A percentile compares a stretch with the other conserved stretches of the same genome.
Conservation (phyloP, 2,888 invertebrate species). For the Melanophora roralis region DNA sequence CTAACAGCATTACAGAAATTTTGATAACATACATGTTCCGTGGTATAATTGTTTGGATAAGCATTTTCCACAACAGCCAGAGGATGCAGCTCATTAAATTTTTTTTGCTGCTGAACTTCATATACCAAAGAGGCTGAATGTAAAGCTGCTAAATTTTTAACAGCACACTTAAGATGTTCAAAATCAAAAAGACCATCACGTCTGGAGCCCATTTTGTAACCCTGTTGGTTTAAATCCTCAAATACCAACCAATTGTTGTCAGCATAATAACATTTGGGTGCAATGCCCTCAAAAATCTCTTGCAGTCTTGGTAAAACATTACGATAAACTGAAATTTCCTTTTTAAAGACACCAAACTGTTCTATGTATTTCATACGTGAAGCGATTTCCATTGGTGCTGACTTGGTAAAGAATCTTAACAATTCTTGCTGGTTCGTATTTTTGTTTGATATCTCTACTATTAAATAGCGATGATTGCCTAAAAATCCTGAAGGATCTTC, state of each 20-base stretch:
- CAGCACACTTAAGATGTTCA: slow-evolving; percentile 75
- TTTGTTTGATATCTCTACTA: slow-evolving; percentile 65
- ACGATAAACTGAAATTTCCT: slow-evolving; percentile 78
- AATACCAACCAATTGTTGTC: slow-evolving; percentile 76
- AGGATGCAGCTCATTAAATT: slow-evolving; percentile 68
- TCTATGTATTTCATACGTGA: slow-evolving; percentile 78
- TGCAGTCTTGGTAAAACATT: slow-evolving; percentile 76
- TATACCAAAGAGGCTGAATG: slow-evolving; percentile 77
- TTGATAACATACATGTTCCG: slow-evolving; percentile 67
- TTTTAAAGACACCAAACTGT: slow-evolving; percentile 77
- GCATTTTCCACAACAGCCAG: slow-evolving; percentile 74
- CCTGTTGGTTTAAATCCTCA: slow-evolving; percentile 76
- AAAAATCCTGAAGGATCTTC: slow-evolving; percentile 72
- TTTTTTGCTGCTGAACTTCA: slow-evolving; percentile 69
- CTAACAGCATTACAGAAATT: slow-evolving; percentile 70
- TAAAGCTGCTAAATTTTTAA: slow-evolving; percentile 76
- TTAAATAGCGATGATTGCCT: slow-evolving; percentile 72
- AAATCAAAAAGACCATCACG: slow-evolving; percentile 73
- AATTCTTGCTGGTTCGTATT: slow-evolving; percentile 44
- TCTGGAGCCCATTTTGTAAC: slow-evolving; percentile 70
- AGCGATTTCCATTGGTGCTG: slow-evolving; percentile 79
- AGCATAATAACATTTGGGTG: slow-evolving; percentile 76
- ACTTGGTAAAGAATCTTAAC: slow-evolving; percentile 80
- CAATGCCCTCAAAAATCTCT: slow-evolving; percentile 66
- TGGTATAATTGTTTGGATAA: slow-evolving; percentile 71